A percentile compares a stretch with the other conserved stretches of the same genome.
phyloP scores from a whole-genome alignment of 1,140 invertebrate genomes.

The Mya arenaria region DNA sequence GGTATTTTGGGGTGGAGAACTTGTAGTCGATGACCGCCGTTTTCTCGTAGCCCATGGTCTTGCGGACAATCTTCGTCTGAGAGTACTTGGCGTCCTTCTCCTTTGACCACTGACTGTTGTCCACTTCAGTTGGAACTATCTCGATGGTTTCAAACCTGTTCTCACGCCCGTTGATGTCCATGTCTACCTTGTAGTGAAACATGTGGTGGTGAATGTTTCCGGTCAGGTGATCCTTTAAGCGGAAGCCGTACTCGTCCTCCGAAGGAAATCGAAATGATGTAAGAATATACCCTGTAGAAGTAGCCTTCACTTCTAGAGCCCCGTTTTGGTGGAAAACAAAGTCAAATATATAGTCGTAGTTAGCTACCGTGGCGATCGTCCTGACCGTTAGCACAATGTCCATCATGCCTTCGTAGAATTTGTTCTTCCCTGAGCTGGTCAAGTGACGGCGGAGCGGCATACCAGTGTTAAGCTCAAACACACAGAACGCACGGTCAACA shows the following conservation, averaged over 20 bases:
- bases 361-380: constrained; percentile 61
- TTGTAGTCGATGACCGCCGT: constrained; percentile 64
- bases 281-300: constrained; percentile 71
- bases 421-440: constrained; percentile 39
- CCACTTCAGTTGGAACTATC: constrained; percentile 30
- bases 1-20: constrained; percentile 68
- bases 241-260: constrained; percentile 64
- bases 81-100: not conserved
- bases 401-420: constrained; percentile 67
- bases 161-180: constrained; percentile 64
- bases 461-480: constrained; percentile 68
- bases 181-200: constrained; percentile 72
- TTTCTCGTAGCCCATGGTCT: constrained; percentile 59
- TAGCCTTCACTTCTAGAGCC: constrained; percentile 64
- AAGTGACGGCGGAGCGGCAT: constrained; percentile 63
- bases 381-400: constrained; percentile 68
- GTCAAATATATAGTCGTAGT: constrained; percentile 76
- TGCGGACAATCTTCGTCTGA: not conserved
- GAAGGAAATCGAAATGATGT: constrained; percentile 42
- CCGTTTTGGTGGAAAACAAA: constrained; percentile 74
- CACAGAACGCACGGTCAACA: constrained; percentile 57
- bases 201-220: constrained; percentile 74
- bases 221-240: constrained; percentile 56
- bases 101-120: constrained; percentile 2
- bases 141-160: constrained; percentile 72